Evolutionary conservation across 2,113 vertebrate species (phyloP).

Genomic region (Cyanoramphus novaezelandiae): DNA sequence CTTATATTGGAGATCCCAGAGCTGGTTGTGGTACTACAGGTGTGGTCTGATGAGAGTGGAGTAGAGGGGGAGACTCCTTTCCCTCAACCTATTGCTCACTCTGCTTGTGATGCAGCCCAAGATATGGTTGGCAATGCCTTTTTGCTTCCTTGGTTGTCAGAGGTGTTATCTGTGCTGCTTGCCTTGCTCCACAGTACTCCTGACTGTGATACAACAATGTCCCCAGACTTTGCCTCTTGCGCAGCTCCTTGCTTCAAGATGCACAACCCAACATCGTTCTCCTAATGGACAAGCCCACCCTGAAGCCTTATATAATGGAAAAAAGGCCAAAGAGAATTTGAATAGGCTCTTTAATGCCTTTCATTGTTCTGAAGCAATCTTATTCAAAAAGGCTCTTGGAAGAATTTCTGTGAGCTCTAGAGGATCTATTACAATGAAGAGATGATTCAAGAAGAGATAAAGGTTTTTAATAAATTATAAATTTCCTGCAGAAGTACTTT

Average conservation of each 20-base stretch:
- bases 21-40: background rate
- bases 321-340: background rate
- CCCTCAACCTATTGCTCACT: background rate
- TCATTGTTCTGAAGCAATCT: background rate
- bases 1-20: background rate
- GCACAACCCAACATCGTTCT: background rate
- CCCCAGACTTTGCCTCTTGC: background rate
- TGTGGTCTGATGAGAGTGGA: background rate
- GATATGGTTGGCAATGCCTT: background rate
- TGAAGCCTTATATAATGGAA: background rate
- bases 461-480: slow-evolving; percentile 52
- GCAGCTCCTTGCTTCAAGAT: background rate
- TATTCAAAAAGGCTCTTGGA: background rate
- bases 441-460: slow-evolving; percentile 43
- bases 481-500: background rate
- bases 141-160: fast-evolving
- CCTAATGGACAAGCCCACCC: background rate
- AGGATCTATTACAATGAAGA: slow-evolving; percentile 26
- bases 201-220: fast-evolving
- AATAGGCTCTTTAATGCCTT: background rate
- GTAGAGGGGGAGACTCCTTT: background rate
- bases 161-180: fast-evolving
- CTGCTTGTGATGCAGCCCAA: background rate
- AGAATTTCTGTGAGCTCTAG: background rate
- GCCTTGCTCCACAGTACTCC: fast-evolving